Conservation (phyloP, 1,140 invertebrate species). For the Eurosta solidaginis region DNA sequence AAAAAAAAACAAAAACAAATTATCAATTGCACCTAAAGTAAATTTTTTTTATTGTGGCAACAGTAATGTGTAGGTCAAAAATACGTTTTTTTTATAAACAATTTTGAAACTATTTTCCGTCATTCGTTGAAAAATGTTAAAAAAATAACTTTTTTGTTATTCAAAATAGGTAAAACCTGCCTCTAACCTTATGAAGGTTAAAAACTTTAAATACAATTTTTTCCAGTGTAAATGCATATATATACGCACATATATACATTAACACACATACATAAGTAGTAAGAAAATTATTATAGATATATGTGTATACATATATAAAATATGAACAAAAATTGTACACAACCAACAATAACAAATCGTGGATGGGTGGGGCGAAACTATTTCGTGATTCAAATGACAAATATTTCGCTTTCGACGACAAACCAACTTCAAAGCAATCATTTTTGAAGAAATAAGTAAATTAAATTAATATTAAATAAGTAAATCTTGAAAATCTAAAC, state of each 20-base stretch:
- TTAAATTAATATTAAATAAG: conserved; percentile 29
- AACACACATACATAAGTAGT: conserved; percentile 46
- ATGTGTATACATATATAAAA: not conserved
- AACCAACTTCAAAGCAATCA: conserved; percentile 57
- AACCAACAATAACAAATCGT: conserved; percentile 27
- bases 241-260: conserved; percentile 35
- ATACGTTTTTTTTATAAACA: no score
- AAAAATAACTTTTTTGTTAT: no score
- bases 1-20: no score
- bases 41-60: no score
- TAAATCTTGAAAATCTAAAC: conserved; percentile 13
- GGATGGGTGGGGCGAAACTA: conserved; percentile 53
- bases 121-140: no score
- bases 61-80: no score
- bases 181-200: no score
- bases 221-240: conserved; percentile 33
- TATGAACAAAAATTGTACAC: conserved; percentile 44
- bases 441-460: conserved; percentile 45
- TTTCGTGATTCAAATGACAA: conserved; percentile 59
- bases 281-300: conserved; percentile 35
- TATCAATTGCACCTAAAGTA: no score
- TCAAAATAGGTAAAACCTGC: no score
- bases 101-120: no score
- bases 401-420: conserved; percentile 59
- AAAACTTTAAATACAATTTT: conserved; percentile 2